Evolutionary conservation across 1,140 invertebrate genomes (phyloP), one percentile per base, ranked within the genome.

Genomic region (Pseudomyrmex flavicornis): DNA sequence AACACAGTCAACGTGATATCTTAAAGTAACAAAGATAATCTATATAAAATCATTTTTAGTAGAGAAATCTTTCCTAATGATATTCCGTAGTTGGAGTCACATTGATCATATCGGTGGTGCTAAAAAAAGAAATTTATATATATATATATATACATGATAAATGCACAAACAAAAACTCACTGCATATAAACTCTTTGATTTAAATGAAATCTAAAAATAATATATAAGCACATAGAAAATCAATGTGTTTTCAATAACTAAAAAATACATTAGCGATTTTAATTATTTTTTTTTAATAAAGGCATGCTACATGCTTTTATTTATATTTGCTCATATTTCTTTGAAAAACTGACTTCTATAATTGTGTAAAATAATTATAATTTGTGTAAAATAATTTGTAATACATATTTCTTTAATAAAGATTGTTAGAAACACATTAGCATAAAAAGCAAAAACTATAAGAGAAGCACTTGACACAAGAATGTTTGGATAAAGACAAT

Each of bases 91-190:
- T 95, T 48, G 96, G 96, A 91, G 96, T 97, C 15, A 97, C 97
- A 93, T 97, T 97, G 85, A 97, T 97, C 96, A 97, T 97, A 93
- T 97, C 97, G 85, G 96, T 96, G 77, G 96, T 97, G 91, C 97
- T 97, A 96, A 96, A 83, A 89, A 91, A 50, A 83, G 50, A 85
- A 61, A 68, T 0, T 59, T 68, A 87, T 70, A 9, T 15, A 87
- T 69, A 87, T 74, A 9, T 17, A 87, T 74, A 22, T 17, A 17
- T 17, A 17, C 17, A 17, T 17, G 13, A 35, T 26, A 79, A 62
- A 48, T 48, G 44, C 74, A n/a, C 15, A 48, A 87, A 88, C 3
- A 70, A 82, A 85, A 82, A 77, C n/a, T 82, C 13, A 35, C 35
- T 80, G 26, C 35, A 54, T 26, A 46, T 9, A 15, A 15, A 69